These are phyloP conservation scores for Enteromius mattozi DNA, from an alignment of 2,797 vertebrate species.

Conservation along the genomic window DNA sequence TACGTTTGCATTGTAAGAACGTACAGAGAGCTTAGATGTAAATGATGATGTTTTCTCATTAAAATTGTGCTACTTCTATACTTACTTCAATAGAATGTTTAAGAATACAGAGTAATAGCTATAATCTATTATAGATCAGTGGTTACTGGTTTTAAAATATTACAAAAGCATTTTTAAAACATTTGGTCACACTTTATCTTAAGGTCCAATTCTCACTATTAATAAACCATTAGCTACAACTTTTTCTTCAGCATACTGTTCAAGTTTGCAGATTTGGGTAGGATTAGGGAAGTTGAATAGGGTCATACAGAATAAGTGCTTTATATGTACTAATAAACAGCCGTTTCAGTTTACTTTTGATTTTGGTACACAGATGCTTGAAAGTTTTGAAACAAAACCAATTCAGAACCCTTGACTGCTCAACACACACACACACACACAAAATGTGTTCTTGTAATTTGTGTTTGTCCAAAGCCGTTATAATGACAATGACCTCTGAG, in stretches of 20 bases:
- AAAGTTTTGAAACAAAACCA: background rate
- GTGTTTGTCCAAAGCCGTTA: background rate
- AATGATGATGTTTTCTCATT: too few relatives aligned
- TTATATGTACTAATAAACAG: background rate
- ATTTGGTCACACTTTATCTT: background rate
- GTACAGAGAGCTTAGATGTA: background rate
- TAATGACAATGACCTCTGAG: slow-evolving; percentile 1
- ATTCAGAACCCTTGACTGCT: background rate
- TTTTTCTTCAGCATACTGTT: background rate
- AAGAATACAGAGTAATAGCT: too few relatives aligned
- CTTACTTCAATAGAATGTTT: too few relatives aligned
- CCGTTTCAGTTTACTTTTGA: background rate
- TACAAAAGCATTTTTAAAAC: background rate
- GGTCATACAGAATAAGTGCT: background rate
- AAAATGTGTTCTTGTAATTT: background rate
- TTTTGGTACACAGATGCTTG: background rate
- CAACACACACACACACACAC: too few relatives aligned
- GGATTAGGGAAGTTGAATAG: background rate
- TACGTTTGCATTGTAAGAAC: background rate
- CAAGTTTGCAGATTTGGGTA: background rate
- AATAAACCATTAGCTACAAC: too few relatives aligned
- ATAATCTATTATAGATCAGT: too few relatives aligned
- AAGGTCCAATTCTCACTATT: background rate
- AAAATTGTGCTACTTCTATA: too few relatives aligned
- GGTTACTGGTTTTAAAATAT: background rate